Evolutionary conservation across 92 coral and sea anemone species (phyloP).

Genomic region (Epizoanthus fatuus): DNA sequence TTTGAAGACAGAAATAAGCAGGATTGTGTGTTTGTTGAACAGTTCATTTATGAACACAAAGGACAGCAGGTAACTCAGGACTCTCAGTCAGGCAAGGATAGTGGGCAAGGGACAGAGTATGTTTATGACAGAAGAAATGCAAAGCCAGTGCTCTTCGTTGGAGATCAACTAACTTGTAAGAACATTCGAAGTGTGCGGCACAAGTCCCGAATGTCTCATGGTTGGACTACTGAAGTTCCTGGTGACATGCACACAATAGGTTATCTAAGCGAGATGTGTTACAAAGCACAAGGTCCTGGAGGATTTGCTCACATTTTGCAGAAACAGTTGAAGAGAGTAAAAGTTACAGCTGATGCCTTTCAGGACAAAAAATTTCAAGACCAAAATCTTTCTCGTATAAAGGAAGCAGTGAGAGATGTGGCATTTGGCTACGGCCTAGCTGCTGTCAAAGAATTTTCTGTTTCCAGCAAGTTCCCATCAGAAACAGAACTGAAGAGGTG

Average conservation of each 20-base stretch:
- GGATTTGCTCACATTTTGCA: background rate
- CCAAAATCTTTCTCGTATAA: slow-evolving; percentile 24
- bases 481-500: background rate
- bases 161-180: slow-evolving; percentile 43
- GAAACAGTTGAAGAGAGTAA: background rate
- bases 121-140: background rate
- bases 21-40: background rate
- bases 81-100: background rate
- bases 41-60: background rate
- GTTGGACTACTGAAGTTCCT: slow-evolving; percentile 10
- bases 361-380: slow-evolving; percentile 40
- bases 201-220: slow-evolving; percentile 1
- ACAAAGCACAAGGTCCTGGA: background rate
- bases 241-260: background rate
- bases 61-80: background rate
- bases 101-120: background rate
- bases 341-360: slow-evolving; percentile 1
- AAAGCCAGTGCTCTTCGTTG: slow-evolving; percentile 16
- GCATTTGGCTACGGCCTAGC: slow-evolving; percentile 33
- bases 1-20: background rate
- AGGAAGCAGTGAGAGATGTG: slow-evolving; percentile 37
- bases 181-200: slow-evolving; percentile 46
- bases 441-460: slow-evolving; percentile 23
- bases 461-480: slow-evolving; percentile 5
- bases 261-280: background rate